A percentile compares a stretch with the other conserved stretches of the same genome.
Conservation (phyloP, 2,113 vertebrate species). For the Nerophis lumbriciformis region DNA sequence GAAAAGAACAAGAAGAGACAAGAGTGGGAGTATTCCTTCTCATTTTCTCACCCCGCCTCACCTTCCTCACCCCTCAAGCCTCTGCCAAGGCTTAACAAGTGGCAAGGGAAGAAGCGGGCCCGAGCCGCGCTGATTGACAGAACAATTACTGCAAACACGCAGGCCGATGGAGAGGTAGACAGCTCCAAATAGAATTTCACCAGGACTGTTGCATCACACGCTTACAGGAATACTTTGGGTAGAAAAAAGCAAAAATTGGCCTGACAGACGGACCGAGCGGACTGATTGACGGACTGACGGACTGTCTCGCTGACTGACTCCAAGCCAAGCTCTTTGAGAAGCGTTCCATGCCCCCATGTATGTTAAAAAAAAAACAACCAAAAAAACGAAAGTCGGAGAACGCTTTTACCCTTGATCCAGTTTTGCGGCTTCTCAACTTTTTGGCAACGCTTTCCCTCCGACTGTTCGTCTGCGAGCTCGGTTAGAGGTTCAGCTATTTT, state of each 20-base stretch:
- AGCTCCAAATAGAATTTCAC: conserved; percentile 78
- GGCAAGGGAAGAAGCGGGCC: conserved; percentile 68
- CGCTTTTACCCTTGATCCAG: conserved; percentile 67
- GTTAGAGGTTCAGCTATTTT: conserved; percentile 61
- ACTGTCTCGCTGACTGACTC: conserved; percentile 33
- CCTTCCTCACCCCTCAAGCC: conserved; percentile 43
- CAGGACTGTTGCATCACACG: conserved; percentile 69
- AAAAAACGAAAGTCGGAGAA: conserved; percentile 18
- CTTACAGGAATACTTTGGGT: conserved; percentile 67
- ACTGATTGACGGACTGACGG: conserved; percentile 35
- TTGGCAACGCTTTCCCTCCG: conserved; percentile 53
- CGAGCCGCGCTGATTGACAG: conserved; percentile 75
- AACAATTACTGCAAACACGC: conserved; percentile 78
- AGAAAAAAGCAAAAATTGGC: conserved; percentile 50
- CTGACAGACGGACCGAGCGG: conserved; percentile 40
- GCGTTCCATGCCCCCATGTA: conserved; percentile 26
- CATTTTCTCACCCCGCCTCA: conserved; percentile 35
- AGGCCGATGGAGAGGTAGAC: conserved; percentile 69
- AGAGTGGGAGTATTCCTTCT: conserved; percentile 19
- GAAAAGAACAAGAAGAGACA: conserved; percentile 19
- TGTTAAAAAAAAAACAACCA: conserved; percentile 8
- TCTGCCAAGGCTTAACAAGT: conserved; percentile 65
- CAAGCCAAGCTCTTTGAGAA: conserved; percentile 40
- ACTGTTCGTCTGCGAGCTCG: conserved; percentile 54
- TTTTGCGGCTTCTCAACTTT: conserved; percentile 60